Conservation (phyloP, 2,113 vertebrate species). For the Prionailurus viverrinus region DNA sequence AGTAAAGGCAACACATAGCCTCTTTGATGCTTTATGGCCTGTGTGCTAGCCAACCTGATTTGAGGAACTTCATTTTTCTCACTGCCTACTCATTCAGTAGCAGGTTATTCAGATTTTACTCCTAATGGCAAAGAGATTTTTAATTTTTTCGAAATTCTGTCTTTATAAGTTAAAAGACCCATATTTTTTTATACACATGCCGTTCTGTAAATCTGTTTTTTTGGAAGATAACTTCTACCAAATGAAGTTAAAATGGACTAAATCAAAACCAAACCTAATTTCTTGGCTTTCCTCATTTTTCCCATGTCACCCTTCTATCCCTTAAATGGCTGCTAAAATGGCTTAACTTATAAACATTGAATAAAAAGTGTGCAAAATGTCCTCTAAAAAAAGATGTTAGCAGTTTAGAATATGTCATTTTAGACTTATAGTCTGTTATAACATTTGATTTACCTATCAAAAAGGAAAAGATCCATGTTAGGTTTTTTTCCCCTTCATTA, state of each 20-base stretch:
- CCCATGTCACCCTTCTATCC: not conserved
- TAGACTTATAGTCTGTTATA: conserved; percentile 49
- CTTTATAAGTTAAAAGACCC: not conserved
- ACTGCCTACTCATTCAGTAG: not conserved
- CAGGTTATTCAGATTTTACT: not conserved
- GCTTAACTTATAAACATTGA: conserved; percentile 42
- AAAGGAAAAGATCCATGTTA: conserved; percentile 72
- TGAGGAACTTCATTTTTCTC: not conserved
- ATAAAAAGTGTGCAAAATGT: conserved; percentile 61
- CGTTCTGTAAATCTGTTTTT: conserved; percentile 8
- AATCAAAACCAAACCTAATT: conserved; percentile 52
- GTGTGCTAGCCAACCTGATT: not conserved
- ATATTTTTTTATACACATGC: not conserved
- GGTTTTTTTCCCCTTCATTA: conserved; percentile 78
- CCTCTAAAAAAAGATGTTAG: conserved; percentile 39
- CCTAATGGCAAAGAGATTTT: not conserved
- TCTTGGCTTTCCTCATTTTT: conserved; percentile 19
- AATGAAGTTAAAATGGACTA: conserved; percentile 29
- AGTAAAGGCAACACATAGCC: not conserved
- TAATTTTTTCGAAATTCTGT: not conserved
- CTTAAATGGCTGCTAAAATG: conserved; percentile 51
- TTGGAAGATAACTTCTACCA: conserved; percentile 10
- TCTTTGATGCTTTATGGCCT: not conserved
- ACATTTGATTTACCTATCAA: conserved; percentile 75
- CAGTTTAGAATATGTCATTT: conserved; percentile 50